phyloP scores from a whole-genome alignment of 2,888 invertebrate species.

The Smittia aterrima region DNA sequence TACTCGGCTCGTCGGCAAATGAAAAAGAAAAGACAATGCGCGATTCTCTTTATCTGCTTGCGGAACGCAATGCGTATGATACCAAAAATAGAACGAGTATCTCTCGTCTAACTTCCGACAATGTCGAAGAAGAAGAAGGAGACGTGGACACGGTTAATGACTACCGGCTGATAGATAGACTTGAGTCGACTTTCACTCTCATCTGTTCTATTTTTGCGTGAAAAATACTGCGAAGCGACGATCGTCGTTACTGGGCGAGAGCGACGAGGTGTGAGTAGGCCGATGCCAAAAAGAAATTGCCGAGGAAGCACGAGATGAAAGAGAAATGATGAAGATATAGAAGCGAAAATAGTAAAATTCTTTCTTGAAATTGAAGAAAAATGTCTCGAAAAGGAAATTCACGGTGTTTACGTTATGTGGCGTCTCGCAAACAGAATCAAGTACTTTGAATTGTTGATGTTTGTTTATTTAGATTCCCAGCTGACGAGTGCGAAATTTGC shows the following conservation, averaged over 20 bases:
- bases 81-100: neutral
- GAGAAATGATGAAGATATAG: neutral
- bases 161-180: neutral
- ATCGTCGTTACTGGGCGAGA: neutral
- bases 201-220: constrained; percentile 21
- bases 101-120: constrained; percentile 2
- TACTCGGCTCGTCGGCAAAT: neutral
- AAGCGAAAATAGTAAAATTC: neutral
- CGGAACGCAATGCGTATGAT: constrained; percentile 5
- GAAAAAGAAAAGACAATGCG: constrained; percentile 5
- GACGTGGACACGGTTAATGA: neutral
- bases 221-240: neutral
- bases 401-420: neutral
- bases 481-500: neutral
- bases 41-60: neutral
- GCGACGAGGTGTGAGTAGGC: neutral
- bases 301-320: constrained; percentile 2
- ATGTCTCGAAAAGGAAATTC: neutral
- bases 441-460: constrained; percentile 8
- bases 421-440: neutral
- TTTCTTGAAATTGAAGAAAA: neutral
- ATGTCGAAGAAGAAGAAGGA: neutral
- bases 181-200: neutral
- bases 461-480: neutral
- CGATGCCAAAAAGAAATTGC: constrained; percentile 1